Evolutionary conservation across 2,888 invertebrate species (phyloP).

Genomic region (Ethmia dodecea): DNA sequence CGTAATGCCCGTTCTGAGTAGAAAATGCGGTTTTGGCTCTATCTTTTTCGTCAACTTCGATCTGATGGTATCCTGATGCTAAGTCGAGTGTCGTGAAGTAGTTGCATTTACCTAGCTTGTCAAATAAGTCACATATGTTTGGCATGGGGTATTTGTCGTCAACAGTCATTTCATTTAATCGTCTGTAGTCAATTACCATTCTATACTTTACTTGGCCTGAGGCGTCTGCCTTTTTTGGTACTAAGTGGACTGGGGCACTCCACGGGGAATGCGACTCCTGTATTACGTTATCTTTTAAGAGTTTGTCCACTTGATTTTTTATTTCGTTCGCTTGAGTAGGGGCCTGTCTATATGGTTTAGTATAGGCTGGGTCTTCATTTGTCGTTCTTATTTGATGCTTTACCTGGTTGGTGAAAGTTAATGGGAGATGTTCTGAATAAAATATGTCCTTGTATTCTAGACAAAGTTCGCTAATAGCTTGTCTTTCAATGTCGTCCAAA

Average conservation of each 20-base stretch:
- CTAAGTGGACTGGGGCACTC: slow-evolving; percentile 14
- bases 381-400: no score
- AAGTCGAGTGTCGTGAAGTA: slow-evolving; percentile 12
- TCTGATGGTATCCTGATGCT: slow-evolving; percentile 12
- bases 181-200: slow-evolving; percentile 20
- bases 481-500: slow-evolving; percentile 15
- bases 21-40: slow-evolving; percentile 14
- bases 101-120: slow-evolving; percentile 18
- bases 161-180: slow-evolving; percentile 8
- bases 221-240: slow-evolving; percentile 22
- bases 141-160: slow-evolving; percentile 13
- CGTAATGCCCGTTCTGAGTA: slow-evolving; percentile 12
- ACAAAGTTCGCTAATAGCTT: slow-evolving; percentile 15
- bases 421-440: slow-evolving; percentile 21
- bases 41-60: slow-evolving; percentile 5
- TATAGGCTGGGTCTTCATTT: no score
- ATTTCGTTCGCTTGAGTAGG: slow-evolving; percentile 19
- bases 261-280: slow-evolving; percentile 18
- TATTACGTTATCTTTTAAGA: slow-evolving; percentile 20
- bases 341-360: slow-evolving; percentile 17
- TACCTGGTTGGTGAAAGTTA: slow-evolving; percentile 21
- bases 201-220: slow-evolving; percentile 18
- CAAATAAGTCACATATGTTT: slow-evolving; percentile 10
- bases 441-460: slow-evolving; percentile 25
- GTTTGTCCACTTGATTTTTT: slow-evolving; percentile 17